phyloP scores from a whole-genome alignment of 1,140 invertebrate species.

The Orchestia grillus region DNA sequence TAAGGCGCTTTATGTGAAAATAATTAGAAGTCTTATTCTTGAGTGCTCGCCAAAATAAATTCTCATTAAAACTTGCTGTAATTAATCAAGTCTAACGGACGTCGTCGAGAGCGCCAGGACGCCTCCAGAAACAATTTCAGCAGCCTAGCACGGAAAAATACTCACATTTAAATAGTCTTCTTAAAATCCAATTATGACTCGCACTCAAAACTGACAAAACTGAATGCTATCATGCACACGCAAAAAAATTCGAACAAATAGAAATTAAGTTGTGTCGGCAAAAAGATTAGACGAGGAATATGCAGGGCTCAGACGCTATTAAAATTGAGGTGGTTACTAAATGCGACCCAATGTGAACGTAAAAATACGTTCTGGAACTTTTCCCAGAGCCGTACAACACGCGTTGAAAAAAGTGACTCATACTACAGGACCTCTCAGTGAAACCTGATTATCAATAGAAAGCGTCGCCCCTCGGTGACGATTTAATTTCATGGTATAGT shows the following conservation, averaged over 20 bases:
- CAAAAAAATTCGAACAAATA: too few species aligned
- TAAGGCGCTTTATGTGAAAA: neutral
- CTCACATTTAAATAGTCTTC: neutral
- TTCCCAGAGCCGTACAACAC: too few species aligned
- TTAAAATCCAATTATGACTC: neutral
- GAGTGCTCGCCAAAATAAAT: constrained; percentile 34
- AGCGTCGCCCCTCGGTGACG: too few species aligned
- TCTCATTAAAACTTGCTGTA: constrained; percentile 46
- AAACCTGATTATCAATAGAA: too few species aligned
- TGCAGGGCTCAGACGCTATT: neutral
- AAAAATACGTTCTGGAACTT: too few species aligned
- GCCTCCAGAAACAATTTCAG: neutral
- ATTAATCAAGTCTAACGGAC: constrained; percentile 38
- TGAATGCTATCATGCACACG: neutral
- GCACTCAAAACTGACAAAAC: neutral
- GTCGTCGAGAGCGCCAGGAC: neutral
- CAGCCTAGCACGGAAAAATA: neutral
- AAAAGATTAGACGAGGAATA: neutral
- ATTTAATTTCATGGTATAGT: too few species aligned
- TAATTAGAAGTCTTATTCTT: constrained; percentile 39
- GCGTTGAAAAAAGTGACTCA: too few species aligned
- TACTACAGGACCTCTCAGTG: too few species aligned
- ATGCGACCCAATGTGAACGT: too few species aligned
- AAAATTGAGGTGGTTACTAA: neutral
- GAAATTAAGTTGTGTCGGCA: neutral